A percentile compares a stretch with the other conserved stretches of the same genome.
phyloP scores from a whole-genome alignment of 2,113 vertebrate genomes.

The Tetraodon nigroviridis region DNA sequence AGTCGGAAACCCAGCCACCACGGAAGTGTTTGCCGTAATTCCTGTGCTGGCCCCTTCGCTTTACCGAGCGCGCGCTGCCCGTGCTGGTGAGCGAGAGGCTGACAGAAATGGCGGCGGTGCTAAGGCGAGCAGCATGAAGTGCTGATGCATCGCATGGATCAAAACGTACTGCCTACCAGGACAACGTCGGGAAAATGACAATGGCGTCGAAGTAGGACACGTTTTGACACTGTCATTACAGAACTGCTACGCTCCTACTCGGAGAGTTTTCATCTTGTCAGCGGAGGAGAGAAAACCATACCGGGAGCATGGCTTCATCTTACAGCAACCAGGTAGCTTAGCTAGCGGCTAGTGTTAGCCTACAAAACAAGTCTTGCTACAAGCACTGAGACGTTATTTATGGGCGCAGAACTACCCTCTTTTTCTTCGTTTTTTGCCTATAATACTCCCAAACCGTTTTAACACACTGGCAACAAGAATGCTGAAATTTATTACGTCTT shows the following conservation, averaged over 20 bases:
- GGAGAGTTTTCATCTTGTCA: conserved; percentile 62
- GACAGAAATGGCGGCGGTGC: conserved; percentile 77
- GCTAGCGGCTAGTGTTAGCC: conserved; percentile 62
- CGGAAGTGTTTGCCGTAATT: conserved; percentile 52
- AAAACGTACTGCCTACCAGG: conserved; percentile 49
- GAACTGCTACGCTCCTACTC: conserved; percentile 47
- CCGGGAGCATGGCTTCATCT: conserved; percentile 78
- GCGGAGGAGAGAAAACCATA: conserved; percentile 66
- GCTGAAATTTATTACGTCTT: neutral
- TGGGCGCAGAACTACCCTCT: neutral
- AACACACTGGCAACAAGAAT: too few species aligned
- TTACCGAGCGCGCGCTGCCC: conserved; percentile 52
- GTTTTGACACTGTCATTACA: conserved; percentile 47
- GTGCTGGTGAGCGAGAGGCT: conserved; percentile 58
- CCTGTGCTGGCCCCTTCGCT: conserved; percentile 28
- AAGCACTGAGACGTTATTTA: conserved; percentile 16
- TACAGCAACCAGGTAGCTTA: conserved; percentile 77
- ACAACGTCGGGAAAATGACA: conserved; percentile 57
- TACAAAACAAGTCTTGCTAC: conserved; percentile 36
- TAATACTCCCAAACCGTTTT: too few species aligned
- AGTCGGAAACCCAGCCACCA: neutral
- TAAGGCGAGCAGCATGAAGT: conserved; percentile 71
- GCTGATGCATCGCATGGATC: conserved; percentile 61
- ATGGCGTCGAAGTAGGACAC: conserved; percentile 62
- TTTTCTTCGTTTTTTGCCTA: neutral